Evolutionary conservation across 1,140 invertebrate species (phyloP), one percentile per base, ranked within the genome.

Genomic region (Drosophila malerkotliana): DNA sequence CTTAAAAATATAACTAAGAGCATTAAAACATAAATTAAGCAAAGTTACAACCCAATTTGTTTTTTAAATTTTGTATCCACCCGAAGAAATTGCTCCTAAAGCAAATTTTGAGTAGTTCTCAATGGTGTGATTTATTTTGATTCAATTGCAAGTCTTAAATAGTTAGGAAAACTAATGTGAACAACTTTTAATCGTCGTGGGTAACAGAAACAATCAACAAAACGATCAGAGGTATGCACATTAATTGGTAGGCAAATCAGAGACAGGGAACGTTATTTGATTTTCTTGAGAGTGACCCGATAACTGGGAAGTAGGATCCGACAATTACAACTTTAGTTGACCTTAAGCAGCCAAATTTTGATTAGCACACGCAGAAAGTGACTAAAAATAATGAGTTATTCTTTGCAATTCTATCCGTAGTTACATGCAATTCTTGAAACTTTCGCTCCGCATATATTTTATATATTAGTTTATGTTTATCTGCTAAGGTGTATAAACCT

Each of bases 61-160:
- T 21, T 21, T 21, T 21, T 21, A 3, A 2, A 21, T 3, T 21
- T 21, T 3, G 2, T 21, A 21, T 21, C 21, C 21, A 21, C 21
- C 21, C 21, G 21, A 28, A 28, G 26, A 28, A 28, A 1, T 5
- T 5, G 4, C 26, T 28, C 26, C 26, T 7, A 28, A 28, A 28
- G 26, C 18, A 18, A 18, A 18, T 7, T 45, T 72, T 44, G 60
- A 75, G 28, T 76, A 76, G 75, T 81, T 87, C 66, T 64, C 57
- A 87, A 85, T 87, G 71, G 51, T 88, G 83, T 82, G 82, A 61
- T 85, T 85, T 85, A 85, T 85, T 85, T 87, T 85, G 83, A 85
- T 85, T 87, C 26, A 85, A 87, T 85, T 85, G 82, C 82, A 85
- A 82, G 24, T 75, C 69, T 85, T 84, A 84, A 57, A 78, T 52